Conservation (phyloP, 2,113 vertebrate species). For the Leucopsar rothschildi region DNA sequence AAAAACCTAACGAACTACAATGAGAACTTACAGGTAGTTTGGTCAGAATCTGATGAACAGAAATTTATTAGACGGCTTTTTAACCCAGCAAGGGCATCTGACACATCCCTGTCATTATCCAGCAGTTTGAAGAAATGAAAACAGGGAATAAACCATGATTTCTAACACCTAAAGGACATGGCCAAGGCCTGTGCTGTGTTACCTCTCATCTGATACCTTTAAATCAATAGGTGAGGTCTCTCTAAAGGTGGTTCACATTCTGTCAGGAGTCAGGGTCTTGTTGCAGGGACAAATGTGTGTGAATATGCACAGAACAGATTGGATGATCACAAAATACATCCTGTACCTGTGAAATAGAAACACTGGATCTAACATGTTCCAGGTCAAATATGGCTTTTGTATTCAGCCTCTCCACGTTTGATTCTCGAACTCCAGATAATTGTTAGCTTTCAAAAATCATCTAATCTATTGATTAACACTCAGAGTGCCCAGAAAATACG, state of each 20-base stretch:
- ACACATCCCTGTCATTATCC: background rate
- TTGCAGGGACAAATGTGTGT: background rate
- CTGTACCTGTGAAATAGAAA: background rate
- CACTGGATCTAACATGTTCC: background rate
- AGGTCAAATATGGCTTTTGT: background rate
- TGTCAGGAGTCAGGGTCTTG: background rate
- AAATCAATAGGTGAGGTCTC: background rate
- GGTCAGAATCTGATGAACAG: background rate
- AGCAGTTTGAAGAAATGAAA: background rate
- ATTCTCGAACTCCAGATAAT: background rate
- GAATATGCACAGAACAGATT: background rate
- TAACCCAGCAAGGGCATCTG: background rate
- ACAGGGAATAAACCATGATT: background rate
- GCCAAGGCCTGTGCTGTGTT: background rate
- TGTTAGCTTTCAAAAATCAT: background rate
- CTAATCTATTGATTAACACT: background rate
- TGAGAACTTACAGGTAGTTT: background rate
- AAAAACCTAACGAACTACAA: background rate
- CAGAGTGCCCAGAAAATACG: background rate
- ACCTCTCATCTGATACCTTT: background rate
- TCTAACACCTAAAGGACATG: background rate
- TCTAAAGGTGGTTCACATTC: background rate
- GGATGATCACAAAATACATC: background rate
- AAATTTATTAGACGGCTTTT: background rate
- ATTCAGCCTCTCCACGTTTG: background rate